Evolutionary conservation across 2,888 invertebrate species (phyloP).

Genomic region (Pecten maximus): DNA sequence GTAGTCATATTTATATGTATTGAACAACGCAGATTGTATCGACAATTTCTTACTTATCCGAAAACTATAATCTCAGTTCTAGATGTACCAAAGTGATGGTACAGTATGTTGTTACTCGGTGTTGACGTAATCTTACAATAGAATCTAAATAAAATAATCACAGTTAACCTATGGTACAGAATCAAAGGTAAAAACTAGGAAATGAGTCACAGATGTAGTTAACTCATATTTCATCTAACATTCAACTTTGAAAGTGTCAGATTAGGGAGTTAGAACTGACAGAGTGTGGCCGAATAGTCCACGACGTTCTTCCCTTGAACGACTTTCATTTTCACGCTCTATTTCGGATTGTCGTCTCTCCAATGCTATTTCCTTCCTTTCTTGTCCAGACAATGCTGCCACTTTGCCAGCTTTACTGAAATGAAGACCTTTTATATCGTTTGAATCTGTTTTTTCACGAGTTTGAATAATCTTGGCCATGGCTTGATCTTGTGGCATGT

Average conservation of each 20-base stretch:
- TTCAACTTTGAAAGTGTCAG: background rate
- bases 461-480: conserved; percentile 53
- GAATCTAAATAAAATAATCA: too few relatives aligned
- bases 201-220: too few relatives aligned
- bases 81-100: too few relatives aligned
- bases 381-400: conserved; percentile 36
- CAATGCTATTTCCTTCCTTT: background rate
- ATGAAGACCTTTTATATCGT: conserved; percentile 49
- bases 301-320: background rate
- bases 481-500: conserved; percentile 59
- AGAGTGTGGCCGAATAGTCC: background rate
- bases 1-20: too few relatives aligned
- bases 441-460: conserved; percentile 36
- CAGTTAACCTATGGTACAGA: too few relatives aligned
- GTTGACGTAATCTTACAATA: too few relatives aligned
- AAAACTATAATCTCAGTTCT: too few relatives aligned
- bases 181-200: too few relatives aligned
- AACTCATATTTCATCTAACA: background rate
- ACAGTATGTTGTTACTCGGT: too few relatives aligned
- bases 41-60: too few relatives aligned
- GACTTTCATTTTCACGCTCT: background rate
- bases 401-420: conserved; percentile 47
- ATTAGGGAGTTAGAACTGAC: background rate
- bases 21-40: too few relatives aligned
- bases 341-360: conserved; percentile 19